Conservation (phyloP, 2,113 vertebrate genomes). For the Puma concolor region DNA sequence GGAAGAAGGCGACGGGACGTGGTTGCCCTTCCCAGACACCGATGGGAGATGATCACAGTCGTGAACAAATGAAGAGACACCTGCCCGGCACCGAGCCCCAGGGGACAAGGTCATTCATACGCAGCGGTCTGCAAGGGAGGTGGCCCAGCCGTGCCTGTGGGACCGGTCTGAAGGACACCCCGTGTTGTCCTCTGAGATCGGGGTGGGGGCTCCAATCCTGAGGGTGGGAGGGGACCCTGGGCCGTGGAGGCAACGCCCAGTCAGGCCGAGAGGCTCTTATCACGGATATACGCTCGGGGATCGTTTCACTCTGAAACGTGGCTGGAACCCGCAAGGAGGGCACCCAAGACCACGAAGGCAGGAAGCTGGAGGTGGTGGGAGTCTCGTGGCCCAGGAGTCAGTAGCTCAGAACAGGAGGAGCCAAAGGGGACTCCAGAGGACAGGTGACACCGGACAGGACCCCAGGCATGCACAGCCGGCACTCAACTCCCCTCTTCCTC, state of each 20-base stretch:
- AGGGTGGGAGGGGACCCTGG: neutral
- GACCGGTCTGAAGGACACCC: neutral
- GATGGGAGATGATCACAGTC: neutral
- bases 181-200: neutral
- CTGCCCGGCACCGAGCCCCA: neutral
- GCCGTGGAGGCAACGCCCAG: neutral
- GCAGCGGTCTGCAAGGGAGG: neutral
- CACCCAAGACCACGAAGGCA: neutral
- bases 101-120: neutral
- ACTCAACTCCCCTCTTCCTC: too few species aligned
- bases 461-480: too few species aligned
- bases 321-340: neutral
- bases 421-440: neutral
- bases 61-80: neutral
- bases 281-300: accelerated
- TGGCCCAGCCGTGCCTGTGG: too few species aligned
- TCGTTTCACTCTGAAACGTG: neutral
- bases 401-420: neutral
- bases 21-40: neutral
- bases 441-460: neutral
- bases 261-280: neutral
- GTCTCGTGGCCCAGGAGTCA: neutral
- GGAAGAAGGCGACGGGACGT: too few species aligned
- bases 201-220: neutral
- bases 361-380: neutral